Conservation (phyloP, 2,888 invertebrate species). For the Sussaba pulchella region DNA sequence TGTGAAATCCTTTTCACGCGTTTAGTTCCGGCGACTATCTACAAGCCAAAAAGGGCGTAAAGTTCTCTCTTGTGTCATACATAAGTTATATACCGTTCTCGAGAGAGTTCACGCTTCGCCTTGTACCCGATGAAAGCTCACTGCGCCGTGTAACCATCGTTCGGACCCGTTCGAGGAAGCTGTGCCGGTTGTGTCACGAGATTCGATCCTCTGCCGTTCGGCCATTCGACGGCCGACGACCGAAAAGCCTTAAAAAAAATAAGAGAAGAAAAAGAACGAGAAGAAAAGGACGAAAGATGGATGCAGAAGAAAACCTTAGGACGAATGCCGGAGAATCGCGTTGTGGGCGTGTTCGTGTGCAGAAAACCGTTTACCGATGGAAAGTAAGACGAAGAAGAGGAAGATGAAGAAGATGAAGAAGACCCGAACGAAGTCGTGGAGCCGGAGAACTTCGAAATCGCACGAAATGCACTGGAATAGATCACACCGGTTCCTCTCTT, state of each 20-base stretch:
- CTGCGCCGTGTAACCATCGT: too few species aligned
- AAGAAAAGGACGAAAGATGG: not conserved
- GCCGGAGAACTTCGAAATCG: constrained; percentile 11
- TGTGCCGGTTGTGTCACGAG: constrained; percentile 10
- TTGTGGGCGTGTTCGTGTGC: too few species aligned
- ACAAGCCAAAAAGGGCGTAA: constrained; percentile 37
- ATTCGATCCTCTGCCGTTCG: constrained; percentile 23
- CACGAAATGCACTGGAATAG: constrained; percentile 58
- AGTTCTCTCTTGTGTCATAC: constrained; percentile 50
- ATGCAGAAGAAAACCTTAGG: not conserved
- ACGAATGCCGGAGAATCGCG: constrained; percentile 20
- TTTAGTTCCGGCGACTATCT: constrained; percentile 74
- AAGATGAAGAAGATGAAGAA: constrained; percentile 3
- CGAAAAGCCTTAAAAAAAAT: too few species aligned
- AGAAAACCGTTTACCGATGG: not conserved
- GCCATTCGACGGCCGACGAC: not conserved
- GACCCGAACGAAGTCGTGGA: constrained; percentile 28
- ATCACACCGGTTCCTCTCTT: constrained; percentile 58
- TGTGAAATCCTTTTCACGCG: constrained; percentile 82
- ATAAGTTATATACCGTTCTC: too few species aligned
- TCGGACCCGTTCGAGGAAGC: too few species aligned
- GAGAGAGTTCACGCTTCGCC: constrained; percentile 53
- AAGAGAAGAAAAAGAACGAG: not conserved
- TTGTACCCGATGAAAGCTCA: constrained; percentile 52
- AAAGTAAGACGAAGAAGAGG: too few species aligned